Base-by-base conservation (phyloP, 2,888 invertebrate species). In the Cabera pusaria region DNA sequence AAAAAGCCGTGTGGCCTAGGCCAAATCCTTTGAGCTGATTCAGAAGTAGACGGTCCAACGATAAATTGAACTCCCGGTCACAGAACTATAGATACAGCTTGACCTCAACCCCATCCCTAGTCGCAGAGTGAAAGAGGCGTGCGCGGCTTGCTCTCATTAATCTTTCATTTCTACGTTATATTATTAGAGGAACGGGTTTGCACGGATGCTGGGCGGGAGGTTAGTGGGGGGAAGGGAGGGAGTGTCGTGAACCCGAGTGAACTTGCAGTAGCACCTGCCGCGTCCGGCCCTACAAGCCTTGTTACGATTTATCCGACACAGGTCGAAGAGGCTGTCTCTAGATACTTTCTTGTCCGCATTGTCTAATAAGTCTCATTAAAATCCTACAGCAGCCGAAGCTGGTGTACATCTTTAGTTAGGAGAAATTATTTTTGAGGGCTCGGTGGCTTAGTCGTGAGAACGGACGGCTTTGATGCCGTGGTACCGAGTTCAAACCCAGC, bases 121-220 rank as follows among this genome's bases (percentile, higher is more conserved):
- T 39, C 29, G 51, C 48, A 70, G 69, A 80, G 85, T 80, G 83
- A 85, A 85, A 82, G 83, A 87, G 87, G 88, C 85, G 88, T 85
- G 85, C 85, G 66, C 84, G 67, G 84, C 81, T 81, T 87, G 87
- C 81, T 87, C 88, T 87, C 87, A 88, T 87, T 87, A 88, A 85
- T 88, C 87, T 86, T 86, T 86, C 85, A 83, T 84, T 86, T 86
- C 86, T 86, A 81, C 86, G 79, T 85, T 85, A 85, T 88, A 85
- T 86, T 88, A 87, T 86, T 87, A 86, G 85, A 86, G 84, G 82
- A 85, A 85, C 87, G 69, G 82, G 87, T 87, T 86, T 82, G 87
- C 87, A 78, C 86, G 87, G 86, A 86, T 86, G 85, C 86, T 80
- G 80, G 49, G 63, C 22, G 6, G 20, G 23, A 9, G 23, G 25